Evolutionary conservation across 2,797 vertebrate species (phyloP).

Genomic region (Eptatretus atami): DNA sequence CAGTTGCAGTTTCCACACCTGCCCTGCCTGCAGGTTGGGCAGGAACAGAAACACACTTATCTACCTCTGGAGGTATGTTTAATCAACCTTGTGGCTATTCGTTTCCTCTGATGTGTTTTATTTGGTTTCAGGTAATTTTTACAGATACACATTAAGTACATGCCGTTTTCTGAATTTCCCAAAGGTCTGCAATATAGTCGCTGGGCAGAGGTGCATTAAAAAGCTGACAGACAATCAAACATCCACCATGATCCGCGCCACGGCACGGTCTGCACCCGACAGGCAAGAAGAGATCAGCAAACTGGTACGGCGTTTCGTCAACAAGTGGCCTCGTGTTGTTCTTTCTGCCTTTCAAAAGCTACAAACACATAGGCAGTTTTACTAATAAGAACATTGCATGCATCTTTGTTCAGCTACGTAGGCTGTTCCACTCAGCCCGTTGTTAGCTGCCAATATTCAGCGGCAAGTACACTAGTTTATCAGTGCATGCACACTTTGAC

Average conservation of each 20-base stretch:
- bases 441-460: too few species aligned
- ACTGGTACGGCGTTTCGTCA: conserved; percentile 26
- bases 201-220: conserved; percentile 84
- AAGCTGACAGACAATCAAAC: conserved; percentile 97
- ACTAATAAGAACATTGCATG: too few species aligned
- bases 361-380: too few species aligned
- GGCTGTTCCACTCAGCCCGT: too few species aligned
- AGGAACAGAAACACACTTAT: conserved; percentile 97
- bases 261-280: conserved; percentile 78
- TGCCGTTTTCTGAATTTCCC: neutral
- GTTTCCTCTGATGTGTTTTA: too few species aligned
- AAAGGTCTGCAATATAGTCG: conserved; percentile 94
- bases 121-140: too few species aligned
- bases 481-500: too few species aligned
- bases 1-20: conserved; percentile 95
- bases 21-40: conserved; percentile 85
- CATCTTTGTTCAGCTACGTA: too few species aligned
- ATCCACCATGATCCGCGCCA: conserved; percentile 97
- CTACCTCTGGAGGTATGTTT: conserved; percentile 71
- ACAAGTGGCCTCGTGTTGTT: too few species aligned
- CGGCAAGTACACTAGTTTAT: too few species aligned
- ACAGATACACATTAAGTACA: too few species aligned
- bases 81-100: neutral
- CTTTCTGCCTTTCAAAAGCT: too few species aligned
- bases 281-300: conserved; percentile 88